phyloP scores from a whole-genome alignment of 2,797 vertebrate species.

The Artibeus lituratus region DNA sequence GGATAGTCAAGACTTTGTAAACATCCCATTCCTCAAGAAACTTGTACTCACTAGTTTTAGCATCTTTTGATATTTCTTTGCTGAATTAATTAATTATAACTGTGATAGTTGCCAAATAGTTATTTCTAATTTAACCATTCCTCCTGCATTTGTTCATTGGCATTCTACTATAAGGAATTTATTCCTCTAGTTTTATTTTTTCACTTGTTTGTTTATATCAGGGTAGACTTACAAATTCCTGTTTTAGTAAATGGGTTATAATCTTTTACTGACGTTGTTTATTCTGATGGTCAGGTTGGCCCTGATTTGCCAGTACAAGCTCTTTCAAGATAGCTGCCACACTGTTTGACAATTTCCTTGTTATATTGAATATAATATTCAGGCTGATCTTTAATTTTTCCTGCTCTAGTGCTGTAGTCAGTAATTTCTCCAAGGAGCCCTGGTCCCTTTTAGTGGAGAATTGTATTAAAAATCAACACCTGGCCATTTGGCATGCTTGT shows the following conservation, averaged over 20 bases:
- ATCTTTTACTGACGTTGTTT: not conserved
- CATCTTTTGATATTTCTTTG: not conserved
- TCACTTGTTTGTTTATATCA: not conserved
- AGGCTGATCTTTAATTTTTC: not conserved
- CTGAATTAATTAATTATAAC: conserved; percentile 7
- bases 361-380: not conserved
- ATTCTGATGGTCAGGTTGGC: not conserved
- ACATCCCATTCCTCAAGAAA: not conserved
- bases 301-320: not conserved
- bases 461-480: not conserved
- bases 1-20: not conserved
- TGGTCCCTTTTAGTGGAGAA: not conserved
- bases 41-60: not conserved
- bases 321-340: not conserved
- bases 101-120: not conserved
- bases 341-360: not conserved
- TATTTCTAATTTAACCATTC: conserved; percentile 3
- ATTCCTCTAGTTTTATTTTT: not conserved
- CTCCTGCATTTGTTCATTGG: not conserved
- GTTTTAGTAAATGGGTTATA: not conserved
- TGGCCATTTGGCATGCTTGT: not conserved
- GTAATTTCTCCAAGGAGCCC: not conserved
- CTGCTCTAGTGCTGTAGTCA: not conserved
- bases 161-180: not conserved
- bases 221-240: not conserved